A percentile compares a stretch with the other conserved stretches of the same genome.
Conservation (phyloP, 2,888 invertebrate genomes). For the Agrochola lychnidis region DNA sequence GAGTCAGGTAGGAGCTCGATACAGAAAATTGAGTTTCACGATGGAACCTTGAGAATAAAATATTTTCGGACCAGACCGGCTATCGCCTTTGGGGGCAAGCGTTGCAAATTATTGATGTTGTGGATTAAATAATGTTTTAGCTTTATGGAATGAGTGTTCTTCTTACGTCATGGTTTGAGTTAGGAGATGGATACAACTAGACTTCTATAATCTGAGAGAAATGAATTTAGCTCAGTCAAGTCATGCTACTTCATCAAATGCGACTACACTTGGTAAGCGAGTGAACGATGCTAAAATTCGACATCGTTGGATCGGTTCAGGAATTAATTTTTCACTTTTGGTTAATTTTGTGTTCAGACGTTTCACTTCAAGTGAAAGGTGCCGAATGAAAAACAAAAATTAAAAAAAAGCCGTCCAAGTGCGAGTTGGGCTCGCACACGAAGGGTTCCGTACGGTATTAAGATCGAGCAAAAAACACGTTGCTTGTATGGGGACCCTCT, state of each 20-base stretch:
- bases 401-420: no score
- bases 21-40: slow-evolving; percentile 85
- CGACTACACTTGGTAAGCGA: no score
- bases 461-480: no score
- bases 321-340: no score
- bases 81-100: slow-evolving; percentile 62
- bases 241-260: not conserved
- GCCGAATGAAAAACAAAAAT: no score
- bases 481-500: no score
- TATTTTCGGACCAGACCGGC: slow-evolving; percentile 69
- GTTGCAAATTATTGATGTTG: slow-evolving; percentile 75
- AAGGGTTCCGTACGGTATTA: no score
- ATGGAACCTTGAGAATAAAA: slow-evolving; percentile 76
- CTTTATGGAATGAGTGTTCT: not conserved
- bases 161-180: slow-evolving; percentile 24
- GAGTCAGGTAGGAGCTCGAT: slow-evolving; percentile 78
- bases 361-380: no score
- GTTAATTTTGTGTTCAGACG: no score
- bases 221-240: not conserved
- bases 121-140: slow-evolving; percentile 52
- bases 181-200: slow-evolving; percentile 3
- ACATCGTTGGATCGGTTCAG: no score
- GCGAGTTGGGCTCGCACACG: no score
- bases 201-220: not conserved
- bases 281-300: no score